Evolutionary conservation across 1,140 invertebrate genomes (phyloP).

Genomic region (Ephestia elutella): DNA sequence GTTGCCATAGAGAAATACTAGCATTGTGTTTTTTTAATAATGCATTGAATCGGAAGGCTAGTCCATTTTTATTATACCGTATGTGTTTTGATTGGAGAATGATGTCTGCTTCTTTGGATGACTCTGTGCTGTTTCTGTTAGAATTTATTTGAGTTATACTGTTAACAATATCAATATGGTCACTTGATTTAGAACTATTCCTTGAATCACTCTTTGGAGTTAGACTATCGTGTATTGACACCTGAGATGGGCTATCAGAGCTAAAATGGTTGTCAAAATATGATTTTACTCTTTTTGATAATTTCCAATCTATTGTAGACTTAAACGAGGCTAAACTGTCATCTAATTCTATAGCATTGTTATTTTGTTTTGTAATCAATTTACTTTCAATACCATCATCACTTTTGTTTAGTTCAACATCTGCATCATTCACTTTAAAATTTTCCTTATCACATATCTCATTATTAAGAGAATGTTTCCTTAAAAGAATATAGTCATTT

Average conservation of each 20-base stretch:
- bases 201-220: constrained; percentile 34
- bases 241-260: constrained; percentile 39
- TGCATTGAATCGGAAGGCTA: constrained; percentile 38
- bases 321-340: constrained; percentile 11
- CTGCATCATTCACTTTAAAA: not conserved
- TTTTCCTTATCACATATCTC: no score
- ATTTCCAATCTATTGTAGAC: constrained; percentile 17
- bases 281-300: constrained; percentile 44
- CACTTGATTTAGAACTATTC: constrained; percentile 35
- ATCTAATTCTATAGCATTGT: constrained; percentile 4
- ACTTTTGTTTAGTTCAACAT: not conserved
- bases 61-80: constrained; percentile 55
- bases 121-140: constrained; percentile 18
- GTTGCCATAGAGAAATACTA: constrained; percentile 51
- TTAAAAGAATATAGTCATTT: not conserved
- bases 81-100: constrained; percentile 39
- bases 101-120: constrained; percentile 13
- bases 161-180: constrained; percentile 43
- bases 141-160: constrained; percentile 23
- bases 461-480: not conserved
- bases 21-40: constrained; percentile 58
- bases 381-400: not conserved
- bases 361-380: not conserved
- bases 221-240: constrained; percentile 43
- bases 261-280: constrained; percentile 52